These are phyloP conservation scores for Acheta domesticus DNA, from an alignment of 2,888 invertebrate species.

Conservation along the genomic window DNA sequence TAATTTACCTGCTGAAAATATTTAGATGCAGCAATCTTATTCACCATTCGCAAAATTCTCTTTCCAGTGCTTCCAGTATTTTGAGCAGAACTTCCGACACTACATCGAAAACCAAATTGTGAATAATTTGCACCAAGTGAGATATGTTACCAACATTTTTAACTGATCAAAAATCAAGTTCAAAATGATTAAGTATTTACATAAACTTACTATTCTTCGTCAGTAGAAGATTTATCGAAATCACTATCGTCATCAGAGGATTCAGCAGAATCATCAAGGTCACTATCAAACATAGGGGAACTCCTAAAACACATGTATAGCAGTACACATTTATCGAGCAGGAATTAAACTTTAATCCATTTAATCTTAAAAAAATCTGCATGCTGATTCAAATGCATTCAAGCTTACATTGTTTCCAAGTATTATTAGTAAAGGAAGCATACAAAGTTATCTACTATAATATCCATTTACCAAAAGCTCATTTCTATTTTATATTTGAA, in stretches of 20 bases:
- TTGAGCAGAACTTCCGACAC: constrained; percentile 19
- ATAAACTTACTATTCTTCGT: constrained; percentile 42
- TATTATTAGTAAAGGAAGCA: no score
- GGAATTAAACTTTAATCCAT: not conserved
- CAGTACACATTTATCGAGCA: constrained; percentile 33
- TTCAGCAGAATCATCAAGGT: constrained; percentile 75
- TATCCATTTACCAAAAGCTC: no score
- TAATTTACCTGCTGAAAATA: constrained; percentile 73
- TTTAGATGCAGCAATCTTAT: constrained; percentile 78
- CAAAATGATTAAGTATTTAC: no score
- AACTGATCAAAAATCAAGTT: no score
- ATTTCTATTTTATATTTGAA: no score
- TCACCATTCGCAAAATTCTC: constrained; percentile 76
- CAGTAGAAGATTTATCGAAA: constrained; percentile 48
- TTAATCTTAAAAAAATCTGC: no score
- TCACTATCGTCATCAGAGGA: constrained; percentile 63
- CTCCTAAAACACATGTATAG: constrained; percentile 41
- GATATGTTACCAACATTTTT: no score
- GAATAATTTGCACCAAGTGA: no score
- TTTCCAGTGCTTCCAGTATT: constrained; percentile 47
- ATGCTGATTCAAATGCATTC: no score
- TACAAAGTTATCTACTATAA: no score
- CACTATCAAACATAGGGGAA: constrained; percentile 68
- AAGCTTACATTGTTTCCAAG: no score
- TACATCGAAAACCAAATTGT: not conserved